Base-by-base conservation (phyloP, 1,140 invertebrate species). In the Brachionus asplanchnoidis region DNA sequence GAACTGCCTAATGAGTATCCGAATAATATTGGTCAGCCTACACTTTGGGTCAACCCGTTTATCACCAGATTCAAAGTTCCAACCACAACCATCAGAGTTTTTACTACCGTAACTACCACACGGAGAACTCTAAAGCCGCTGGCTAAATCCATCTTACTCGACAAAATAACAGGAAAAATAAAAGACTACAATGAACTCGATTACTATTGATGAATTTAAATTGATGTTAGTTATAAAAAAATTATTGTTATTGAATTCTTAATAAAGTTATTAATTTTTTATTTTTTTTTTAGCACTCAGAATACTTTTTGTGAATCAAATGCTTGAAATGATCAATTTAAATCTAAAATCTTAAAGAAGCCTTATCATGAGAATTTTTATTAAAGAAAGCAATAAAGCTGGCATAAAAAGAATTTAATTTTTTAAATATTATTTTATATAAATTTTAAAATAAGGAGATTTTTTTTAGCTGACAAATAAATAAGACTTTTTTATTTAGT, bases 11-110 rank as follows among this genome's bases (percentile, higher is more conserved):
- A 65, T 65, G 32, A 46, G 23, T 40, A 42, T 65, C 23, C 28
- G 4, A 46, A 60, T 42, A 53, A 82, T 14, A 65, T 82, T 28
- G 79, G 79, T 17, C 32, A 65, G 26, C 50, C 79, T 1, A 82
- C 79, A 12, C 11, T 82, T n/a, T 82, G 79, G 79, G 65, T 65
- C 8, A 82, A 82, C 17, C 79, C 79, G n/a, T 82, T 82, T 65
- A 14, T 82, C 12, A 82, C 79, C 42, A 60, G 79, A 65, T 82
- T 65, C 46, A 82, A 65, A 68, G 40, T 26, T 23, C 65, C 79
- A 0, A 82, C 79, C 9, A 82, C 53, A 32, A 60, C 79, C 9
- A 60, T 56, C 11, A 65, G 26, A 77, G 50, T 46, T 46, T 46
- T 46, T 50, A 77, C 73, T 4, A 77, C 73, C 1, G 26, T 44